Evolutionary conservation across 2,113 vertebrate genomes (phyloP).

Genomic region (Sarotherodon lohbergeri): DNA sequence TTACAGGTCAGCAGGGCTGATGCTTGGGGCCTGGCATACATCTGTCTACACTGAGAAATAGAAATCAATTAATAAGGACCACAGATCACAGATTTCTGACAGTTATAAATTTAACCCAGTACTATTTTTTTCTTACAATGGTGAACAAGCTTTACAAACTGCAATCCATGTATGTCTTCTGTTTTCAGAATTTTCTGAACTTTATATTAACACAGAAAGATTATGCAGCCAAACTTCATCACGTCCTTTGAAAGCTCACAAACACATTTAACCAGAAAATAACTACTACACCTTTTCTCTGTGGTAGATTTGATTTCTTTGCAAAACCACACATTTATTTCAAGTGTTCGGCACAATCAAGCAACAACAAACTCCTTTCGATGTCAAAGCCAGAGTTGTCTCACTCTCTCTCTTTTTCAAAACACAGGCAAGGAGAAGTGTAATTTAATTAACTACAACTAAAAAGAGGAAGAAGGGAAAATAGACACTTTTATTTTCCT

Average conservation of each 20-base stretch:
- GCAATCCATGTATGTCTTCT: not conserved
- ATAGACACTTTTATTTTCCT: not conserved
- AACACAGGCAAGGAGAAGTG: not conserved
- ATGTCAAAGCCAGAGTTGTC: not conserved
- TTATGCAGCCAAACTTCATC: not conserved
- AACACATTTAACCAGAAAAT: not conserved
- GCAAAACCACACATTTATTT: not conserved
- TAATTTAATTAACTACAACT: constrained; percentile 24
- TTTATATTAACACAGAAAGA: not conserved
- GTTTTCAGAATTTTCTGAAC: not conserved
- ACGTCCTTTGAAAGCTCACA: not conserved
- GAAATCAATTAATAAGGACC: not conserved
- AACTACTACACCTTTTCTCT: not conserved
- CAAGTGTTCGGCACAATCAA: not conserved
- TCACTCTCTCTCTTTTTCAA: not conserved
- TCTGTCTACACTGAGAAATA: not conserved
- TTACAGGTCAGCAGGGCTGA: not conserved
- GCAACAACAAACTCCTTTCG: constrained; percentile 1
- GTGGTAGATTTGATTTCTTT: not conserved
- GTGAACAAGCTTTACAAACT: not conserved
- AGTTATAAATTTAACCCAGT: not conserved
- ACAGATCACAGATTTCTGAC: not conserved
- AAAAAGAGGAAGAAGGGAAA: not conserved
- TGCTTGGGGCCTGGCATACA: not conserved
- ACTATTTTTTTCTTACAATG: not conserved